Percentiles rank a stretch among this genome's conserved stretches.
Evolutionary conservation across 2,797 vertebrate genomes (phyloP).

Genomic region (Anguilla obscura): DNA sequence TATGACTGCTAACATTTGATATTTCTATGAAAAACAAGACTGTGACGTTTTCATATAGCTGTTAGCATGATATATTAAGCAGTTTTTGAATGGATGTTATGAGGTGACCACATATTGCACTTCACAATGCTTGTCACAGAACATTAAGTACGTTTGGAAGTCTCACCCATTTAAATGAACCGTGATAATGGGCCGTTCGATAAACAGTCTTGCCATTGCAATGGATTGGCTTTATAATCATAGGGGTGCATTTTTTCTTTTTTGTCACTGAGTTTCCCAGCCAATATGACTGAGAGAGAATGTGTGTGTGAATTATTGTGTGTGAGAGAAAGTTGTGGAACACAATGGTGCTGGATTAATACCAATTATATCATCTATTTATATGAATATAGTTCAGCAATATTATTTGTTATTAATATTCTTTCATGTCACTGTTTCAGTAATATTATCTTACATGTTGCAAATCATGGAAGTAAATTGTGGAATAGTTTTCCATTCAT

Average conservation of each 20-base stretch:
- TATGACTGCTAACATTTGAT: neutral
- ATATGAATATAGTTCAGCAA: neutral
- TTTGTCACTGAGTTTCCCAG: neutral
- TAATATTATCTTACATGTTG: neutral
- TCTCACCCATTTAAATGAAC: constrained; percentile 45
- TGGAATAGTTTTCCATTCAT: neutral
- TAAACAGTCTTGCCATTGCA: constrained; percentile 39
- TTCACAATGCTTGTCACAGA: constrained; percentile 32
- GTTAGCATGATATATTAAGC: neutral
- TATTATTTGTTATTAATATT: neutral
- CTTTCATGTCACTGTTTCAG: neutral
- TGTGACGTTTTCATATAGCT: neutral
- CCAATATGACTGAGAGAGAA: neutral
- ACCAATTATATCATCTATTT: neutral
- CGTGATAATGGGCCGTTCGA: constrained; percentile 42
- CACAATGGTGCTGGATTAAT: neutral
- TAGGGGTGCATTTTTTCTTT: neutral
- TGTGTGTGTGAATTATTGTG: no score
- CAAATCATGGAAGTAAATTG: neutral
- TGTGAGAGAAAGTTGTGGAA: neutral
- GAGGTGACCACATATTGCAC: constrained; percentile 20
- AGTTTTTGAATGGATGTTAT: constrained; percentile 17
- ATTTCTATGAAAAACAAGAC: neutral
- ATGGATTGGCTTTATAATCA: constrained; percentile 36
- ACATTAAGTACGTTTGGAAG: constrained; percentile 33